A percentile compares a stretch with the other conserved stretches of the same genome.
phyloP scores from a whole-genome alignment of 53 echinoderm and acorn worm genomes.

The Antedon mediterranea region DNA sequence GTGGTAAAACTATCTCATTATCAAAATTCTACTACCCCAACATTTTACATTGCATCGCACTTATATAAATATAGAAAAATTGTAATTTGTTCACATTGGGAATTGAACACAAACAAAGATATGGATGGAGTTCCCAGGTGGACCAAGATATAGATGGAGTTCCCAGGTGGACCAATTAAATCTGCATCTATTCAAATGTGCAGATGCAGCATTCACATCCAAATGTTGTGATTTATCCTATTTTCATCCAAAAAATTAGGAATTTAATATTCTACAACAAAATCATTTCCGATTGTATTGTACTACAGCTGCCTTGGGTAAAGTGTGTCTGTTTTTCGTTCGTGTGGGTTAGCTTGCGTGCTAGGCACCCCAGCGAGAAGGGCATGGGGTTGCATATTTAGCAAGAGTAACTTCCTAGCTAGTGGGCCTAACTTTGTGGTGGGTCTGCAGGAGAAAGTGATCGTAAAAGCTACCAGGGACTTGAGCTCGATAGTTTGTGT shows the following conservation, averaged over 20 bases:
- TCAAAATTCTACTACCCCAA: too few species aligned
- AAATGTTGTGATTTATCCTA: not conserved
- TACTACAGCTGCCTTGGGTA: not conserved
- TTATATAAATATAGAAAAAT: too few species aligned
- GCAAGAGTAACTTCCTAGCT: constrained; percentile 1
- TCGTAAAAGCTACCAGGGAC: not conserved
- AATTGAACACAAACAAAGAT: too few species aligned
- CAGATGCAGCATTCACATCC: too few species aligned
- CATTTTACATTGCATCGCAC: too few species aligned
- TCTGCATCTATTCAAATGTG: too few species aligned
- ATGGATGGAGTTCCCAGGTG: too few species aligned
- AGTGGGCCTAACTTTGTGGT: not conserved
- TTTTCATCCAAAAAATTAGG: not conserved
- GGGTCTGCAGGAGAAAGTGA: not conserved
- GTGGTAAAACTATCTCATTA: too few species aligned
- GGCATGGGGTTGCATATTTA: constrained; percentile 1
- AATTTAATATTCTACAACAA: not conserved
- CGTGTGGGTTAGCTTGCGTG: not conserved
- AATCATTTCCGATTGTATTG: not conserved
- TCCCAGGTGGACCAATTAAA: too few species aligned
- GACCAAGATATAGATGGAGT: too few species aligned
- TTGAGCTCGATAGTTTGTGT: not conserved
- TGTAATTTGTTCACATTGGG: too few species aligned
- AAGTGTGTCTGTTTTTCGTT: not conserved
- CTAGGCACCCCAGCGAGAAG: not conserved